These are phyloP conservation scores for Aphrophora alni DNA, from an alignment of 2,888 invertebrate species.

Conservation along the genomic window DNA sequence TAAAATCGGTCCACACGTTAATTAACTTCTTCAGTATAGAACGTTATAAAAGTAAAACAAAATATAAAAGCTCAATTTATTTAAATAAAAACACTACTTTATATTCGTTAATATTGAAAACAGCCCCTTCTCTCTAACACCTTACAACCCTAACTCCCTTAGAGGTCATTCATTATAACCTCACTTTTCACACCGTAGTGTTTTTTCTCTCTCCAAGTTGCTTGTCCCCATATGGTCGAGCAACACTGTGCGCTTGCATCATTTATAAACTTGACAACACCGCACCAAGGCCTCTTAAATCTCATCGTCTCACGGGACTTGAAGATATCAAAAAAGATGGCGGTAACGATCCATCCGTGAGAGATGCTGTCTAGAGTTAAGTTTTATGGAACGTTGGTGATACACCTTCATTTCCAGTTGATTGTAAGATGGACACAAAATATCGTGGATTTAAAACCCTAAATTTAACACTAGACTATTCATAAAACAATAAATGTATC, in stretches of 20 bases:
- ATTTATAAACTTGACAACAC: slow-evolving; percentile 33
- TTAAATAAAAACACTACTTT: not conserved
- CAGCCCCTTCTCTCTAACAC: not conserved
- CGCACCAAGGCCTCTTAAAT: slow-evolving; percentile 32
- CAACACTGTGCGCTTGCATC: slow-evolving; percentile 21
- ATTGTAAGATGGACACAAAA: too few species aligned
- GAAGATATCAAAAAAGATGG: slow-evolving; percentile 38
- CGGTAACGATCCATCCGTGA: slow-evolving; percentile 25
- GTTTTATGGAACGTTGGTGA: not conserved
- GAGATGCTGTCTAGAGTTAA: not conserved
- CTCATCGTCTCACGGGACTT: slow-evolving; percentile 25
- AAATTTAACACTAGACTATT: too few species aligned
- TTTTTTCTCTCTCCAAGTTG: not conserved
- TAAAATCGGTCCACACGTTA: too few species aligned
- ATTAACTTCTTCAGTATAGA: too few species aligned
- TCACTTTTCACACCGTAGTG: not conserved
- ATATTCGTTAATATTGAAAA: not conserved
- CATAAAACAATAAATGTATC: too few species aligned
- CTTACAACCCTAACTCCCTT: not conserved
- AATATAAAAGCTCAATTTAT: not conserved
- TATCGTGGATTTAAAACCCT: too few species aligned
- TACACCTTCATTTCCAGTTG: not conserved
- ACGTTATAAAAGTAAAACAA: too few species aligned
- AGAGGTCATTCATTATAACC: not conserved
- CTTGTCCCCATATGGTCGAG: not conserved